Conservation (phyloP, 2,113 vertebrate species). For the Rhea americana region DNA sequence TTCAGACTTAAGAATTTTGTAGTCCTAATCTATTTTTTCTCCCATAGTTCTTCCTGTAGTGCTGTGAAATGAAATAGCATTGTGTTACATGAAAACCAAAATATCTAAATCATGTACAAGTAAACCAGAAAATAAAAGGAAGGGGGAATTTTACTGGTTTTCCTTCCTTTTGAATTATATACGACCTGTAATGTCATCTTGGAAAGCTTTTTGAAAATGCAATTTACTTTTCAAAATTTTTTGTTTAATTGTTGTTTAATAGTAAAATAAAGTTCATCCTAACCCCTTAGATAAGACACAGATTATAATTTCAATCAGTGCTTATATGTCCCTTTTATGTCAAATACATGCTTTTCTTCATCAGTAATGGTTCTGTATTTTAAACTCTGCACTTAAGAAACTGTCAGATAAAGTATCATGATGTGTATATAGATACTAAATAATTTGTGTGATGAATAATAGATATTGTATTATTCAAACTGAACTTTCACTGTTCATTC, state of each 20-base stretch:
- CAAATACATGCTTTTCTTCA: background rate
- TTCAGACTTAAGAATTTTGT: background rate
- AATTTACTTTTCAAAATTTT: background rate
- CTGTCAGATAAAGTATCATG: background rate
- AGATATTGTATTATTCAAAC: background rate
- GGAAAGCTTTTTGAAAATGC: background rate
- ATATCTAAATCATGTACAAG: background rate
- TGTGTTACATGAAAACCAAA: fast-evolving
- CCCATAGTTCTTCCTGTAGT: background rate
- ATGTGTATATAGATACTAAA: fast-evolving
- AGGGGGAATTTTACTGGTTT: background rate
- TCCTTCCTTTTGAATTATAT: background rate
- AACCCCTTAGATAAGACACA: background rate
- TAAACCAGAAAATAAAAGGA: background rate
- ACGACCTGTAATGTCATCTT: background rate
- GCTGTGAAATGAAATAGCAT: background rate
- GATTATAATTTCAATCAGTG: background rate
- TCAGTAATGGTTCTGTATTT: background rate
- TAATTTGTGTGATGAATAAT: background rate
- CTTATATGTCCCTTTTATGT: background rate
- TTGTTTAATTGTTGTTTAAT: background rate
- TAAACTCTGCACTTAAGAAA: background rate
- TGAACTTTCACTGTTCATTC: background rate
- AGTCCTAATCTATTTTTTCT: background rate
- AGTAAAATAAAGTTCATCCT: background rate